Conservation (phyloP, 2,888 invertebrate species). For the Ectropis crepuscularia region DNA sequence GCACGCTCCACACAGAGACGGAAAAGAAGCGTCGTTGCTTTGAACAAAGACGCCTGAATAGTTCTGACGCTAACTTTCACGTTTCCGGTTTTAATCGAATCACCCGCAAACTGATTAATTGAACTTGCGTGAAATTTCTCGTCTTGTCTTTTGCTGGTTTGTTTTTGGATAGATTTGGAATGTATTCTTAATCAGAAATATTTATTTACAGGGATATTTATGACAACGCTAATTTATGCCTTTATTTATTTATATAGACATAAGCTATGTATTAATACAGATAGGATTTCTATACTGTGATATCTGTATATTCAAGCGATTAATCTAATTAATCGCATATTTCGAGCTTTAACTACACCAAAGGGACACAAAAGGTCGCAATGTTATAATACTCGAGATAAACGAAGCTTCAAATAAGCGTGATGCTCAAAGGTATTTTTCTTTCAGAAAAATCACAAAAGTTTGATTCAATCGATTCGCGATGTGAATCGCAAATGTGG, state of each 20-base stretch:
- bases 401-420: slow-evolving; percentile 3
- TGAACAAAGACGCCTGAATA: slow-evolving; percentile 4
- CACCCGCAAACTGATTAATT: not conserved
- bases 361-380: slow-evolving; percentile 6
- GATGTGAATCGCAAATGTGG: slow-evolving; percentile 21
- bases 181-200: too few species aligned
- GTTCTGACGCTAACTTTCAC: not conserved
- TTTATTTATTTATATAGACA: not conserved
- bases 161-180: too few species aligned
- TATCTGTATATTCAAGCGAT: not conserved
- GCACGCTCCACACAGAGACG: slow-evolving; percentile 3
- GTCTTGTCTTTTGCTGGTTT: not conserved
- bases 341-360: slow-evolving; percentile 1
- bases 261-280: too few species aligned
- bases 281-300: not conserved
- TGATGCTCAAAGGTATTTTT: not conserved
- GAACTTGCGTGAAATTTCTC: not conserved
- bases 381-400: not conserved
- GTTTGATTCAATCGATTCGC: slow-evolving; percentile 15
- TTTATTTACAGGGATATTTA: too few species aligned
- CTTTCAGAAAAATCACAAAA: slow-evolving; percentile 7
- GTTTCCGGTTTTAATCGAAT: slow-evolving; percentile 1
- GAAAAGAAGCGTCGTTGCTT: not conserved
- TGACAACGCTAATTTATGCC: too few species aligned
- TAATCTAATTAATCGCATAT: not conserved